A percentile compares a stretch with the other conserved stretches of the same genome.
Evolutionary conservation across 2,888 invertebrate species (phyloP).

Genomic region (Drosophila anceps): DNA sequence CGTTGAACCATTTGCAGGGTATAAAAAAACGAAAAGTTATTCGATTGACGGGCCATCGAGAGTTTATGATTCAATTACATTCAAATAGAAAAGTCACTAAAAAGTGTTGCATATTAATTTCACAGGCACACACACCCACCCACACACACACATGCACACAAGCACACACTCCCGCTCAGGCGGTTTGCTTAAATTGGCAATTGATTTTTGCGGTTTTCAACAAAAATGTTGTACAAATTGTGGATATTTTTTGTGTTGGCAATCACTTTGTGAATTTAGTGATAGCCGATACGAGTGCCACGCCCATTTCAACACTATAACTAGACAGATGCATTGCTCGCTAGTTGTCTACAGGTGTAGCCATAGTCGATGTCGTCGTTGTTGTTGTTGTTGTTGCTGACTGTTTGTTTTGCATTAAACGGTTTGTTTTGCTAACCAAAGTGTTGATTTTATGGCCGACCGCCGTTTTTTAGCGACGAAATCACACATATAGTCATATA

Average conservation of each 20-base stretch:
- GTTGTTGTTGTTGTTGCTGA: slow-evolving; percentile 35
- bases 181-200: slow-evolving; percentile 76
- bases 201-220: slow-evolving; percentile 83
- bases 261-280: slow-evolving; percentile 17
- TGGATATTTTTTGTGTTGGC: slow-evolving; percentile 36
- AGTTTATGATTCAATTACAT: slow-evolving; percentile 73
- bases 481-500: slow-evolving; percentile 47
- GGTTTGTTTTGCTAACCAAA: slow-evolving; percentile 81
- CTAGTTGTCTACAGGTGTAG: slow-evolving; percentile 65
- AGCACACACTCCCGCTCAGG: slow-evolving; percentile 17
- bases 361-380: slow-evolving; percentile 25
- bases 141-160: slow-evolving; percentile 14
- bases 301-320: slow-evolving; percentile 76
- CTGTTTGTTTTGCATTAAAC: slow-evolving; percentile 74
- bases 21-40: slow-evolving; percentile 21
- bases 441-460: slow-evolving; percentile 78
- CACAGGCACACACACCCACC: slow-evolving; percentile 11
- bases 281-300: slow-evolving; percentile 45
- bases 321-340: slow-evolving; percentile 29
- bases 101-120: slow-evolving; percentile 64
- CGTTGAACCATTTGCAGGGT: background rate
- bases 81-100: slow-evolving; percentile 66
- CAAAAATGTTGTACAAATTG: slow-evolving; percentile 80
- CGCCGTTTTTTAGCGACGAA: slow-evolving; percentile 44
- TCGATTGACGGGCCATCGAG: slow-evolving; percentile 4